Evolutionary conservation across 2,797 vertebrate species (phyloP).

Genomic region (Hydrophis major): DNA sequence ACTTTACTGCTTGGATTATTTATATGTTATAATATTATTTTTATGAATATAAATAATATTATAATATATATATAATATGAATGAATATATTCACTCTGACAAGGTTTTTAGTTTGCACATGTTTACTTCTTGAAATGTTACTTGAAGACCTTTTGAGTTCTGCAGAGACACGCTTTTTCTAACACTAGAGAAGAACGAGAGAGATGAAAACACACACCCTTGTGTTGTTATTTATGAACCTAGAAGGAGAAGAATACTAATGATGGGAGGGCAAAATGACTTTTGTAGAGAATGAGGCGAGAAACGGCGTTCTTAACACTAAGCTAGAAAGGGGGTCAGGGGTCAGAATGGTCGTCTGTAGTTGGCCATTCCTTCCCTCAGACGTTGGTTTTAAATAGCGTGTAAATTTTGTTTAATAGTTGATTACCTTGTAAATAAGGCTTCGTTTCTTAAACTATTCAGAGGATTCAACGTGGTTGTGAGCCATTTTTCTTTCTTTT

Average conservation of each 20-base stretch:
- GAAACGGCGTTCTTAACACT: slow-evolving; percentile 42
- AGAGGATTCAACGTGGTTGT: slow-evolving; percentile 78
- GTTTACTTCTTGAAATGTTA: slow-evolving; percentile 70
- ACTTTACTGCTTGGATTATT: slow-evolving; percentile 1
- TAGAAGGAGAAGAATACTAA: neutral
- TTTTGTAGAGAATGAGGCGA: neutral
- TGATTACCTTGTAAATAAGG: slow-evolving; percentile 76
- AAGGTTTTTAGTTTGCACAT: slow-evolving; percentile 67
- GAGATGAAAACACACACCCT: slow-evolving; percentile 25
- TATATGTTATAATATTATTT: too few relatives aligned
- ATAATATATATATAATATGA: neutral
- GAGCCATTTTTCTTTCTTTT: slow-evolving; percentile 66
- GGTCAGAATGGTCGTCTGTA: slow-evolving; percentile 60
- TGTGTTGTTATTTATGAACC: neutral
- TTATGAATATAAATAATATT: too few relatives aligned
- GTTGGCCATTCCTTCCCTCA: slow-evolving; percentile 28
- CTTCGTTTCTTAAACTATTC: slow-evolving; percentile 78
- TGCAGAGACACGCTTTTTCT: slow-evolving; percentile 26
- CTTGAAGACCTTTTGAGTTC: slow-evolving; percentile 65
- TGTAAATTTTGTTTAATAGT: slow-evolving; percentile 73
- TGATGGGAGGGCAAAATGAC: neutral
- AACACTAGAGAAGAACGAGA: neutral
- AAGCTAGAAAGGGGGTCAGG: neutral
- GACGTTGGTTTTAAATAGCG: slow-evolving; percentile 58
- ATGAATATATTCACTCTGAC: neutral